Conservation (phyloP, 2,797 vertebrate genomes). For the Poecile montanus region DNA sequence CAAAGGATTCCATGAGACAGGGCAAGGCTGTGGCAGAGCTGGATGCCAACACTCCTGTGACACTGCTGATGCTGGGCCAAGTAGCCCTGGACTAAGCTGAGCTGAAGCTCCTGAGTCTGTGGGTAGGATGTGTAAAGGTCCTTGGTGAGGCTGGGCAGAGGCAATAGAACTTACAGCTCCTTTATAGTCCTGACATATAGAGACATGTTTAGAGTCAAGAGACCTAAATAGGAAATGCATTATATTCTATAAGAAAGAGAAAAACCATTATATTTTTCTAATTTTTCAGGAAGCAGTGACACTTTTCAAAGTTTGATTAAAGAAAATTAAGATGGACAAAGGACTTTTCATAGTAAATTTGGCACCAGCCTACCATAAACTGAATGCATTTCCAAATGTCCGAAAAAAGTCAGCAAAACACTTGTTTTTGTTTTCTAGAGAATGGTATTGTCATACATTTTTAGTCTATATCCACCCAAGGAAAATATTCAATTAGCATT, state of each 20-base stretch:
- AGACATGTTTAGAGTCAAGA: neutral
- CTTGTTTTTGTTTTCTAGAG: neutral
- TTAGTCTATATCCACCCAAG: neutral
- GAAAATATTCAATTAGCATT: neutral
- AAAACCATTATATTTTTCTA: neutral
- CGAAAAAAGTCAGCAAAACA: neutral
- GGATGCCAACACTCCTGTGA: neutral
- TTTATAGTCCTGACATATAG: neutral
- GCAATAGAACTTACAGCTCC: neutral
- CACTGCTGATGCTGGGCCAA: neutral
- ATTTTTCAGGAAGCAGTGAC: neutral
- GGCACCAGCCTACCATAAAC: neutral
- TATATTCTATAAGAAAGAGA: neutral
- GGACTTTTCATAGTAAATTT: neutral
- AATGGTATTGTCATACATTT: accelerated
- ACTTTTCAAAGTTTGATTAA: neutral
- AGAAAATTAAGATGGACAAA: neutral
- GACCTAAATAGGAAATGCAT: neutral
- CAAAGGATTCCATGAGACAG: neutral
- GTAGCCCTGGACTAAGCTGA: neutral
- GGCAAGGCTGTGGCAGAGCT: neutral
- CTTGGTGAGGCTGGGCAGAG: neutral
- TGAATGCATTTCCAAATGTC: neutral
- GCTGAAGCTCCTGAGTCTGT: neutral
- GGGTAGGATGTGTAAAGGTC: accelerated